A percentile compares a stretch with the other conserved stretches of the same genome.
These are phyloP conservation scores for Conus ventricosus DNA, from an alignment of 1,140 invertebrate genomes.

Conservation along the genomic window DNA sequence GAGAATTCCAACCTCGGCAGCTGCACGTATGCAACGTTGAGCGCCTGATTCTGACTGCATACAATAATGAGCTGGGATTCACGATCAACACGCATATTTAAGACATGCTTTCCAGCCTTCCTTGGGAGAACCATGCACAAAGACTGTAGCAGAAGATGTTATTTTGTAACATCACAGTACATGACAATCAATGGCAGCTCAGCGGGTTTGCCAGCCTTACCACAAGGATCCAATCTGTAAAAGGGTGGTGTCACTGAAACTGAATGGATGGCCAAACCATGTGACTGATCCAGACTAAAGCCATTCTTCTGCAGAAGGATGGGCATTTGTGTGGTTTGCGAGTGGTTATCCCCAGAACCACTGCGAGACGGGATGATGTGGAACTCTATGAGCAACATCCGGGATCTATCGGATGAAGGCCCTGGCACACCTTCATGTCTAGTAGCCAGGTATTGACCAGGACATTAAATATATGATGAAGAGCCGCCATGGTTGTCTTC, in stretches of 20 bases:
- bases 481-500: conserved; percentile 69
- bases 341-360: conserved; percentile 72
- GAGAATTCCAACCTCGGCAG: conserved; percentile 59
- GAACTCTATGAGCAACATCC: too few relatives aligned
- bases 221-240: conserved; percentile 34
- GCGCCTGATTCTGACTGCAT: conserved; percentile 66
- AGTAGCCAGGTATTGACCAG: conserved; percentile 75
- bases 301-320: conserved; percentile 46
- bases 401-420: conserved; percentile 76
- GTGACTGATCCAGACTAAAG: conserved; percentile 1
- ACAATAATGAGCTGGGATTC: conserved; percentile 65
- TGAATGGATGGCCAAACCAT: conserved; percentile 25
- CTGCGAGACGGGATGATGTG: conserved; percentile 34
- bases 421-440: conserved; percentile 76
- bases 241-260: conserved; percentile 15
- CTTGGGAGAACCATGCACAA: background rate
- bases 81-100: conserved; percentile 48
- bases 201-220: conserved; percentile 29
- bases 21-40: conserved; percentile 71
- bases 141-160: background rate
- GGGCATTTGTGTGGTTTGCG: conserved; percentile 50
- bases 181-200: conserved; percentile 42
- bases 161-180: background rate
- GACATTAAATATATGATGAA: conserved; percentile 72
- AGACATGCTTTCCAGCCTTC: conserved; percentile 46